These are phyloP conservation scores for Elgonia sp. DNA, from an alignment of 2,888 invertebrate genomes.

Conservation along the genomic window DNA sequence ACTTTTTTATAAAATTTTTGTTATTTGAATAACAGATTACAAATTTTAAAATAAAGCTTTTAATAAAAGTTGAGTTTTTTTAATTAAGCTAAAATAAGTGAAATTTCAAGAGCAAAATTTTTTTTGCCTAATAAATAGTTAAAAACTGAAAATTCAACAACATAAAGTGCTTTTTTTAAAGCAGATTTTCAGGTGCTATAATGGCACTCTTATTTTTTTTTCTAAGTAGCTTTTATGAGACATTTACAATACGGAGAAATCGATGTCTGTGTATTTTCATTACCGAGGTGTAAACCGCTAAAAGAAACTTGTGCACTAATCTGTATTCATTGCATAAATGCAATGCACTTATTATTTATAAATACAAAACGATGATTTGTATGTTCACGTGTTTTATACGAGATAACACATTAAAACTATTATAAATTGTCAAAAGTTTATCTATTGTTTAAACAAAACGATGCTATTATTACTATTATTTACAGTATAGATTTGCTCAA, in stretches of 20 bases:
- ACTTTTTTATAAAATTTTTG: too few species aligned
- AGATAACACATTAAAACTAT: not conserved
- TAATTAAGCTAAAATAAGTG: too few species aligned
- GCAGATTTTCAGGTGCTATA: not conserved
- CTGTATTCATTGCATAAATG: not conserved
- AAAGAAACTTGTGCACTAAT: not conserved
- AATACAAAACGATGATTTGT: not conserved
- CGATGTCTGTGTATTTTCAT: not conserved
- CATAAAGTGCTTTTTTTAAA: not conserved
- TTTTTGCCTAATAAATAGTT: too few species aligned
- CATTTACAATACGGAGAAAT: conserved; percentile 25
- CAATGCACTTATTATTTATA: too few species aligned
- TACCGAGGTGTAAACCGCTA: not conserved
- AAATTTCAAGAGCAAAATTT: too few species aligned
- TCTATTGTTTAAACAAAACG: not conserved
- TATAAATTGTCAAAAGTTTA: not conserved
- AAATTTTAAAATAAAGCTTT: too few species aligned
- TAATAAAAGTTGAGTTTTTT: too few species aligned
- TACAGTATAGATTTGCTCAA: conserved; percentile 24
- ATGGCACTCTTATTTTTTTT: conserved; percentile 3
- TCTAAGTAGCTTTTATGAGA: conserved; percentile 1
- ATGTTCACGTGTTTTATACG: not conserved
- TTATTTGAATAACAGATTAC: too few species aligned
- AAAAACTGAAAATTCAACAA: not conserved
- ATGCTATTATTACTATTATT: not conserved